Evolutionary conservation across 1,140 invertebrate species (phyloP), one percentile per base, ranked within the genome.

Genomic region (Sitophilus oryzae): DNA sequence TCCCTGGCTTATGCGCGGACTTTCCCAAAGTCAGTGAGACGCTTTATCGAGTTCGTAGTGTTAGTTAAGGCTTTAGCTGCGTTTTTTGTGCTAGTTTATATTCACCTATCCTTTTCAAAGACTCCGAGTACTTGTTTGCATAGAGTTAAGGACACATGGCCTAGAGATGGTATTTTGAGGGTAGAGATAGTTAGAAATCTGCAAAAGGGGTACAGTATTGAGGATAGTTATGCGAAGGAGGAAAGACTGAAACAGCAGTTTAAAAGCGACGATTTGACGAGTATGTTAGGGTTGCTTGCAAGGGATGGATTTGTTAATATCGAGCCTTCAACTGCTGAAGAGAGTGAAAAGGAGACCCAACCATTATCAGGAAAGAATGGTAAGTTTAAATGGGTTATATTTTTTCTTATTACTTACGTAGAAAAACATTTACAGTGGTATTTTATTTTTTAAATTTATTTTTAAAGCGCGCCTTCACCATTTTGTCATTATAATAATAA

Each of bases 111-210:
- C 35, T 97, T 97, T 73, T 93, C 93, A 47, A 82, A 89, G 63
- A 83, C 89, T 62, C 94, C 95, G 18, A 91, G 91, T 30, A 94
- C 91, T 64, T 99, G 96, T 76, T 78, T 98, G 58, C 84, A 93
- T 67, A 83, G 92, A 71, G 82, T 98, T 20, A 82, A 90, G 70
- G 80, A 90, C 60, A 82, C 84, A 15, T 98, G 96, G 96, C 95
- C 95, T 1, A 77, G 90, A 52, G 90, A 98, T 75, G 96, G 96
- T 10, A 94, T 99, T 59, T 76, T 99, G 2, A 73, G 91, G 64
- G 92, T 99, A n/a, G 95, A 98, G 77, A 95, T 98, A 64, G 78
- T 96, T 41, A 78, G 83, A 58, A 88, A 91, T 73, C 69, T 76
- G n/a, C 77, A 74, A 16, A 71, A 70, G 11, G 82, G 84, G 68